Conservation (phyloP, 2,113 vertebrate genomes). For the Antigone vipio region DNA sequence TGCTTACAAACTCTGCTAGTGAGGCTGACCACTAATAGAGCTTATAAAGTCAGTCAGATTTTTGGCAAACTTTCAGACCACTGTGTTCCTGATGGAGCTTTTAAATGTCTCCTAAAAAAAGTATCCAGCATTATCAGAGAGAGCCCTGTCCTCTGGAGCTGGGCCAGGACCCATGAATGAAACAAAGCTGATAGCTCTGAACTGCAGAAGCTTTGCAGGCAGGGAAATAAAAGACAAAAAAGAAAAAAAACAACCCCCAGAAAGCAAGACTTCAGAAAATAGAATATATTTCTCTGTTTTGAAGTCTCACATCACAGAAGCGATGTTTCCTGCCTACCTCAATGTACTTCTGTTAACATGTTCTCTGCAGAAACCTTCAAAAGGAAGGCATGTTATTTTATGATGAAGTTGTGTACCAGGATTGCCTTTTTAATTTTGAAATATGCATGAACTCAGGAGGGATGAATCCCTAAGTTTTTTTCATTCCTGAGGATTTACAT, state of each 20-base stretch:
- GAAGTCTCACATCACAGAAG: conserved; percentile 20
- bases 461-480: not conserved
- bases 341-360: not conserved
- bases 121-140: not conserved
- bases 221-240: not conserved
- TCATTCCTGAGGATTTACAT: not conserved
- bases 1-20: not conserved
- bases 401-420: not conserved
- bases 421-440: not conserved
- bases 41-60: conserved; percentile 49
- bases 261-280: not conserved
- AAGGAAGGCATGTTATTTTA: not conserved
- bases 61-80: conserved; percentile 41
- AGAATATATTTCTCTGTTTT: not conserved
- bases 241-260: too few species aligned
- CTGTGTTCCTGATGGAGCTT: conserved; percentile 13
- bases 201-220: not conserved
- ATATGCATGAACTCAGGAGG: not conserved
- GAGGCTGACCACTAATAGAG: conserved; percentile 36
- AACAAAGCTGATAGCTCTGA: conserved; percentile 17
- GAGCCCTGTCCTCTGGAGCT: not conserved
- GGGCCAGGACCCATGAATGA: conserved; percentile 39
- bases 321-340: not conserved
- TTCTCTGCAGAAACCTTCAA: conserved; percentile 14
- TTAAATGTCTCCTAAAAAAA: conserved; percentile 2